A percentile compares a stretch with the other conserved stretches of the same genome.
Conservation (phyloP, 2,113 vertebrate species). For the Phalacrocorax carbo region DNA sequence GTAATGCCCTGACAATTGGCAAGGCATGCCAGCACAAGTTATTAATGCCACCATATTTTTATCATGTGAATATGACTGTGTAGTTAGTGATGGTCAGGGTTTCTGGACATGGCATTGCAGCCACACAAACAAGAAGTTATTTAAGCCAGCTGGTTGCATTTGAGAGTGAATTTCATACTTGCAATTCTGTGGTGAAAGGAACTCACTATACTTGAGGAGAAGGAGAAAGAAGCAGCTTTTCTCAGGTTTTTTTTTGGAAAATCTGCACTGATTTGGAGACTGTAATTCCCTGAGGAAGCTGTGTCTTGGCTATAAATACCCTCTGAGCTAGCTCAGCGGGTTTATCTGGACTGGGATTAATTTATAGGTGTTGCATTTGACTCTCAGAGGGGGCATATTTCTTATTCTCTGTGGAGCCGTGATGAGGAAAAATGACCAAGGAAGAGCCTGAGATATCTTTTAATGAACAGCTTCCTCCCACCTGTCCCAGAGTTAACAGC, state of each 20-base stretch:
- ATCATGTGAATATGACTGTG: not conserved
- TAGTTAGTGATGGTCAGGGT: not conserved
- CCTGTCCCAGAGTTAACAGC: not conserved
- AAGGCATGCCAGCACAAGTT: not conserved
- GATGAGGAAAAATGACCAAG: not conserved
- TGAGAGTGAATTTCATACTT: not conserved
- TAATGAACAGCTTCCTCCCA: not conserved
- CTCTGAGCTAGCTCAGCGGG: not conserved
- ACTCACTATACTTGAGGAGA: not conserved
- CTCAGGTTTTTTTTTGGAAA: not conserved
- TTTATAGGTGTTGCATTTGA: not conserved
- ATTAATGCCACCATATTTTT: constrained; percentile 5
- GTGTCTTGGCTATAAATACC: not conserved
- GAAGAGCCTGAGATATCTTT: not conserved
- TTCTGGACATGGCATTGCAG: not conserved
- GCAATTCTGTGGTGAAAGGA: not conserved
- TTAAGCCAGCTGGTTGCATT: not conserved
- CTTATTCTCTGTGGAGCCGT: not conserved
- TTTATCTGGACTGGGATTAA: not conserved
- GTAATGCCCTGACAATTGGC: not conserved
- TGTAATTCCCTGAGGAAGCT: not conserved
- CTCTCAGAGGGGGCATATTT: not conserved
- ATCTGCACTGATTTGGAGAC: not conserved
- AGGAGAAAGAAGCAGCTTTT: constrained; percentile 14
- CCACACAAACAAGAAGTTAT: not conserved